phyloP scores from a whole-genome alignment of 2,888 invertebrate species.

The Metacarcinus magister region DNA sequence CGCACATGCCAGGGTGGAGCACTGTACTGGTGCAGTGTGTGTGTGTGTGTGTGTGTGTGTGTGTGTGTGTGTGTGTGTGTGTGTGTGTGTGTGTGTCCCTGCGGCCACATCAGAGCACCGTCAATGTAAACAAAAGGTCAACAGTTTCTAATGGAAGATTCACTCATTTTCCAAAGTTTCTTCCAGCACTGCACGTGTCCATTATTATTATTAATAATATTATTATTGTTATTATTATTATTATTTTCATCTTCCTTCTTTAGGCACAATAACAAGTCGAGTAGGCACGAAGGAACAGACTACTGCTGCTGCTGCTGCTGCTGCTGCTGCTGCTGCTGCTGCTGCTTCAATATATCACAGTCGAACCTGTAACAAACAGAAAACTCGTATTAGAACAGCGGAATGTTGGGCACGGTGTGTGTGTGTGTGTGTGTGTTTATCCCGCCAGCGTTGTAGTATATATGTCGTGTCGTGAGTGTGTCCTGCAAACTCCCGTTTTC shows the following conservation, averaged over 20 bases:
- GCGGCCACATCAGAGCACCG: background rate
- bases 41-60: conserved; percentile 12
- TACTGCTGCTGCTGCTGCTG: background rate
- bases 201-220: background rate
- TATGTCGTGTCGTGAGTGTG: conserved; percentile 1
- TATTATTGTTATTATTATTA: background rate
- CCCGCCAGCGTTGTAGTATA: background rate
- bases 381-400: background rate
- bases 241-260: background rate
- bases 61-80: conserved; percentile 26
- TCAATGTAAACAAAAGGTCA: background rate
- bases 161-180: background rate
- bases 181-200: background rate
- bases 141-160: background rate
- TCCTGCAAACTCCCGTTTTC: background rate
- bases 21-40: background rate
- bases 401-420: conserved; percentile 40
- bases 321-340: conserved; percentile 18
- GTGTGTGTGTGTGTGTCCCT: background rate
- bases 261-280: background rate
- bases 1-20: background rate
- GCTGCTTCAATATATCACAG: conserved; percentile 37
- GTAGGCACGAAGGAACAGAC: conserved; percentile 22
- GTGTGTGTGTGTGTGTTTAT: conserved; percentile 60
- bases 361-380: background rate